Conservation (phyloP, 2,888 invertebrate genomes). For the Cephus nigrinus region DNA sequence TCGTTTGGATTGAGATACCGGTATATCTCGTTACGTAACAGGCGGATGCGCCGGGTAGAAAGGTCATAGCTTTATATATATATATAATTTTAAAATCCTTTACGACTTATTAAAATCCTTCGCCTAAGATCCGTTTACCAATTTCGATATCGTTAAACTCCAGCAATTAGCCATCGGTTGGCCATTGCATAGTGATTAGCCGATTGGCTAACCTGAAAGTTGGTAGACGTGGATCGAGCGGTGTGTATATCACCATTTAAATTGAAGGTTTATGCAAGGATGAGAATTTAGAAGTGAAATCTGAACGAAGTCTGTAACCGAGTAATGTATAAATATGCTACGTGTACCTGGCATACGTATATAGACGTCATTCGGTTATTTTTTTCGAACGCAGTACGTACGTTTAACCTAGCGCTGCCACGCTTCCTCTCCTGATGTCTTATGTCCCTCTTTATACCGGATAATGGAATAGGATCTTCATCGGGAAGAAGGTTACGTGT, state of each 20-base stretch:
- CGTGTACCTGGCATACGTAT: background rate
- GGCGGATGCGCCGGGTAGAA: background rate
- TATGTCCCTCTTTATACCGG: background rate
- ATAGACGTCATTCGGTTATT: background rate
- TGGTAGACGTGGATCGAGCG: background rate
- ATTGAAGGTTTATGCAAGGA: background rate
- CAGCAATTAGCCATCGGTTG: background rate
- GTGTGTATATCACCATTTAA: background rate
- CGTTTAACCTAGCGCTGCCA: background rate
- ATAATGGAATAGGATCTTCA: background rate
- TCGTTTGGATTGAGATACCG: background rate
- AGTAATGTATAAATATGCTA: background rate
- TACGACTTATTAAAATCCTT: background rate
- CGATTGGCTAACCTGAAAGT: background rate
- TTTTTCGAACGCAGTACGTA: background rate
- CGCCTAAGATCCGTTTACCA: background rate
- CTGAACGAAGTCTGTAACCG: background rate
- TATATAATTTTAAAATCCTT: background rate
- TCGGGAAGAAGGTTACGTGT: constrained; percentile 1
- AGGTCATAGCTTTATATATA: background rate
- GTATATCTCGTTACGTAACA: background rate
- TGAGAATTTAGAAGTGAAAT: background rate
- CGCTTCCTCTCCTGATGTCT: background rate
- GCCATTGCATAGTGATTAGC: background rate
- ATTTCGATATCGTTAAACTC: background rate